These are phyloP conservation scores for Hipposideros larvatus DNA, from an alignment of 2,797 vertebrate species.

Conservation along the genomic window DNA sequence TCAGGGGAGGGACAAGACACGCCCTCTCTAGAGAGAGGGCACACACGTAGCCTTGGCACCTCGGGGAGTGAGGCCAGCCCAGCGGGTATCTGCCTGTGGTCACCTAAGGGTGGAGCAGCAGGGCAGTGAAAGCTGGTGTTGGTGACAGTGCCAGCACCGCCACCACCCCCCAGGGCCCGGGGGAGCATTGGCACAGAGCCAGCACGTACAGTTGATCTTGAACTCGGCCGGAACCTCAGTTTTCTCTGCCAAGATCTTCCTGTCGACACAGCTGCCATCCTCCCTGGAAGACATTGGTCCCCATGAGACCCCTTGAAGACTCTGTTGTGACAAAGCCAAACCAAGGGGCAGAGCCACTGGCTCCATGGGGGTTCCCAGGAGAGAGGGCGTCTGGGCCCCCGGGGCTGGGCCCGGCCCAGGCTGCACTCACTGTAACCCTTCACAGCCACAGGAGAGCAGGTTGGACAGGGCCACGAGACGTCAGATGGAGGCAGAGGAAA, in stretches of 20 bases:
- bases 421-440: neutral
- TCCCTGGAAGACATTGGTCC: neutral
- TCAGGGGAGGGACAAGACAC: too few species aligned
- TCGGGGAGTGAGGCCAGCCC: neutral
- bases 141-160: too few species aligned
- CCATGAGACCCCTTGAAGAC: neutral
- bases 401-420: neutral
- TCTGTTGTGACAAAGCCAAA: too few species aligned
- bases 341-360: neutral
- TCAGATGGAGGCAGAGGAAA: neutral
- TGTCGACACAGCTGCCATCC: neutral
- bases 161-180: too few species aligned
- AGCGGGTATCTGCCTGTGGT: too few species aligned
- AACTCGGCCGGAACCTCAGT: neutral
- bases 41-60: too few species aligned
- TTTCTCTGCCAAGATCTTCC: neutral
- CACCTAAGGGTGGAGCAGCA: rapidly evolving
- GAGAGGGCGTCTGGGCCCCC: too few species aligned
- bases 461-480: too few species aligned
- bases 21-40: neutral
- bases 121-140: neutral
- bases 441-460: neutral
- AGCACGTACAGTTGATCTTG: neutral
- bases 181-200: too few species aligned
- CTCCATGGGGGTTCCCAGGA: neutral